Conservation (phyloP, 2,113 vertebrate genomes). For the Thamnophis sirtalis region DNA sequence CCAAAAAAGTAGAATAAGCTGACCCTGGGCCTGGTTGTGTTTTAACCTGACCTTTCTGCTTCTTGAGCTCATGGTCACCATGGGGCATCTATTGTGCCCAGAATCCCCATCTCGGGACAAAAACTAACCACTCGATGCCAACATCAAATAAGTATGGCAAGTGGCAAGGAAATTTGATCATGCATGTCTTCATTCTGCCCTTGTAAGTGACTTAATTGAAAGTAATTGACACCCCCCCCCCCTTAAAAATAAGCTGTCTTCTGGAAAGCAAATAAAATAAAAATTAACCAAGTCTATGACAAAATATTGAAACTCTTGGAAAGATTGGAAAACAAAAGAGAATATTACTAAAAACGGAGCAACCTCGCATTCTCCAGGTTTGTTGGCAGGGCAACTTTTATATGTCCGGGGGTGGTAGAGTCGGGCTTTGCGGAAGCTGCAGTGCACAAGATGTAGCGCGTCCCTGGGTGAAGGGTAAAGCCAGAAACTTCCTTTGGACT, state of each 20-base stretch:
- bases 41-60: neutral
- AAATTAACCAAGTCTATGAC: neutral
- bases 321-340: neutral
- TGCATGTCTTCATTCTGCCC: conserved; percentile 2
- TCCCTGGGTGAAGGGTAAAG: neutral
- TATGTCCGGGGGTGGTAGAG: neutral
- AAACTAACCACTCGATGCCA: neutral
- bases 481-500: neutral
- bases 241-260: neutral
- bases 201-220: neutral
- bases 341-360: neutral
- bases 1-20: neutral
- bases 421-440: neutral
- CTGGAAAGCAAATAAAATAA: neutral
- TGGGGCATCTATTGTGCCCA: neutral
- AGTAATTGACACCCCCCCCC: neutral
- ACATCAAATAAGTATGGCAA: neutral
- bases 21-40: neutral
- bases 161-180: neutral
- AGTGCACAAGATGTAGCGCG: neutral
- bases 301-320: neutral
- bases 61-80: neutral
- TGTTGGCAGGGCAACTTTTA: neutral
- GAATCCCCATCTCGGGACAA: neutral
- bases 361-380: neutral